A percentile compares a stretch with the other conserved stretches of the same genome.
These are phyloP conservation scores for Drosophila willistoni DNA, from an alignment of 1,140 invertebrate genomes.

Conservation along the genomic window DNA sequence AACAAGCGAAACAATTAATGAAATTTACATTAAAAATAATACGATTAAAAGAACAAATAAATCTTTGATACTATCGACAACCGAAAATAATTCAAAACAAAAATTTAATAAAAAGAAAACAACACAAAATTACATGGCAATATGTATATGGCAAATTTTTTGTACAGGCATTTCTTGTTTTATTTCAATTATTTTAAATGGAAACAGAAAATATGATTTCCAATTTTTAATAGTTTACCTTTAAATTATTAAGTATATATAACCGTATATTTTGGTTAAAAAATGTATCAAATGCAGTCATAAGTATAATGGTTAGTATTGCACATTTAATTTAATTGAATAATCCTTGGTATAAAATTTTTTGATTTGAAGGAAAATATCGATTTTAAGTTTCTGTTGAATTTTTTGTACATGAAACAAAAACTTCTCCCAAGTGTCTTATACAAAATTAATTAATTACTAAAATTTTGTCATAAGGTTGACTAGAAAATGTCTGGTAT, in stretches of 20 bases:
- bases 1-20: constrained; percentile 14
- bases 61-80: constrained; percentile 68
- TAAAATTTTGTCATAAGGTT: neutral
- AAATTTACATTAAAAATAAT: constrained; percentile 31
- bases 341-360: too few relatives aligned
- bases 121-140: constrained; percentile 54
- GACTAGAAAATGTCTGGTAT: neutral
- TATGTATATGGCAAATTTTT: constrained; percentile 35
- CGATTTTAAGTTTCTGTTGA: too few relatives aligned
- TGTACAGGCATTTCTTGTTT: constrained; percentile 18
- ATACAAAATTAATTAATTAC: neutral
- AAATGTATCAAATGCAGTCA: too few relatives aligned
- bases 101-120: constrained; percentile 51
- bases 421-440: too few relatives aligned
- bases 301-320: too few relatives aligned
- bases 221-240: too few relatives aligned
- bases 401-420: too few relatives aligned
- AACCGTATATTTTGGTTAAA: too few relatives aligned
- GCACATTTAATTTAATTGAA: too few relatives aligned
- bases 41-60: constrained; percentile 38
- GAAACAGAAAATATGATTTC: neutral
- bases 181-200: constrained; percentile 16
- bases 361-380: too few relatives aligned
- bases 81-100: constrained; percentile 17
- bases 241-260: too few relatives aligned